Base-by-base conservation (phyloP, 2,113 vertebrate genomes). In the Lophius piscatorius region DNA sequence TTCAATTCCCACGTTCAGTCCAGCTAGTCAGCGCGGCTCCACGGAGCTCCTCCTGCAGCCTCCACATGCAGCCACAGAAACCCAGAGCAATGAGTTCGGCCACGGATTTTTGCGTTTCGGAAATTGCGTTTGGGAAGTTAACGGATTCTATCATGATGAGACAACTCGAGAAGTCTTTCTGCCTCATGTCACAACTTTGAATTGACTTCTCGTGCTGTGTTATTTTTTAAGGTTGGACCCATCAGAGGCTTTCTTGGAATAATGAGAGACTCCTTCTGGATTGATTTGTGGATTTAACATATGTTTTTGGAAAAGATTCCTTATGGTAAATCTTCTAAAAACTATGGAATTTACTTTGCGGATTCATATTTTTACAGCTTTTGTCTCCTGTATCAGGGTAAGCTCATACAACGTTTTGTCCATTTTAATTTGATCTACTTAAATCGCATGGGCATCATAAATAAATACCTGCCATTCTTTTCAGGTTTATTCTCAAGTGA, bases 331-430 rank as follows among this genome's bases (percentile, higher is more conserved):
- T 35, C 67, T 67, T 56, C 12, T 14, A 26, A 57, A 48, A 81
- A 57, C 55, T 24, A 92, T 92, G 91, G 88, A 82, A 56, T 77
- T 90, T 59, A 55, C 59, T 40, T 85, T 83, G 58, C 64, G 36
- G 63, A 70, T 91, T 59, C 64, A 86, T 14, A 29, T 89, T 51
- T 51, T 92, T 13, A 84, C 78, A 46, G 64, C 78, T 33, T 85
- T 94, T 80, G 74, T 95, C 80, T 74, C 91, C 50, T 87, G 91
- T 20, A 67, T 92, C 2, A 94, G 96, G 96, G 96, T 98, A 93
- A 78, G 77, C 3, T 29, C 2, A 12, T 12, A 24, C n/a, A 10
- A 12, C 35, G 4, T n/a, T 10, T 10, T 31, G 29, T 31, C 29
- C 29, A 31, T n/a, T n/a, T n/a, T n/a, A n/a, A n/a, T n/a, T n/a